These are phyloP conservation scores for Orientallactaga sibirica DNA, from an alignment of 2,797 vertebrate species.

Conservation along the genomic window DNA sequence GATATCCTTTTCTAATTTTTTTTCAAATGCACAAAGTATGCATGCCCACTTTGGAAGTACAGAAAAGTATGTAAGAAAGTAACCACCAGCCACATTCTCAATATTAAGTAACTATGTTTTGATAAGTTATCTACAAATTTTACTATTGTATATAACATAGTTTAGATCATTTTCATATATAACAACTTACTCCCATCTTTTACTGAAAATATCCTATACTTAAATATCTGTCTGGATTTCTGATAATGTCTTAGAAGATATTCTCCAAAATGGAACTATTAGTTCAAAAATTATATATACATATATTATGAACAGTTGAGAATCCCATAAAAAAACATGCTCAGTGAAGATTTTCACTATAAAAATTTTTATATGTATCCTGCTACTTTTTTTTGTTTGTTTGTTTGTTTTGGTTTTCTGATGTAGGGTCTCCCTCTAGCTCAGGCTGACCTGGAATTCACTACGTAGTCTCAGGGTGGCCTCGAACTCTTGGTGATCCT, in stretches of 20 bases:
- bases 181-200: neutral
- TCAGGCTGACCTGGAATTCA: too few species aligned
- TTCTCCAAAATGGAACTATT: conserved; percentile 29
- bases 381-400: neutral
- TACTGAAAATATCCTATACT: neutral
- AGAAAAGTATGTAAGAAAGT: conserved; percentile 58
- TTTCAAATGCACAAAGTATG: conserved; percentile 63
- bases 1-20: conserved; percentile 40
- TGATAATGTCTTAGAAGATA: conserved; percentile 45
- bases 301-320: conserved; percentile 12
- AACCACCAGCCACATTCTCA: conserved; percentile 39
- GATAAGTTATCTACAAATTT: conserved; percentile 59
- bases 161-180: conserved; percentile 1
- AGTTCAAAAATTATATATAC: conserved; percentile 6
- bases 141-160: conserved; percentile 47
- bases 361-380: neutral
- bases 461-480: too few species aligned
- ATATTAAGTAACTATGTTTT: conserved; percentile 47
- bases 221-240: conserved; percentile 43
- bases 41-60: conserved; percentile 35
- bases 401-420: too few species aligned
- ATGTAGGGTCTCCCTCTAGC: too few species aligned
- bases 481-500: too few species aligned
- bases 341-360: conserved; percentile 39
- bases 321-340: conserved; percentile 24